Conservation (phyloP, 2,797 vertebrate species). For the Serranus cabrilla region DNA sequence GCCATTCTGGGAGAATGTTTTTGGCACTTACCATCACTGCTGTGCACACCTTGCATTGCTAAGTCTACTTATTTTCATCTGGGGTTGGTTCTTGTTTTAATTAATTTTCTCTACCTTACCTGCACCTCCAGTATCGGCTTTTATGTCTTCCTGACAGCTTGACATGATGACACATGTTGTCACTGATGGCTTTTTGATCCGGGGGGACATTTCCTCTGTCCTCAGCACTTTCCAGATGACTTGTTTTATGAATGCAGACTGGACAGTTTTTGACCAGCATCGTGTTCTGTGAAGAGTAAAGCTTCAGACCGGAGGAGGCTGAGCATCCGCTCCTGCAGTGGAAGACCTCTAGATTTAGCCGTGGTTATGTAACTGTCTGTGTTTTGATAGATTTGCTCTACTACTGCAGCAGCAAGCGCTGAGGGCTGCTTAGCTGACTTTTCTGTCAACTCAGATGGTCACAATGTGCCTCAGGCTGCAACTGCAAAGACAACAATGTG, state of each 20-base stretch:
- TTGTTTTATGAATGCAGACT: conserved; percentile 30
- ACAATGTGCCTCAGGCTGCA: conserved; percentile 6
- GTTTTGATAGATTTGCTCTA: conserved; percentile 60
- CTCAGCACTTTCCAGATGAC: conserved; percentile 45
- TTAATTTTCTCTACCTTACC: not conserved
- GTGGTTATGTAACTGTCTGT: conserved; percentile 73
- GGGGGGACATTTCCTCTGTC: conserved; percentile 15
- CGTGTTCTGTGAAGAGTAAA: conserved; percentile 16
- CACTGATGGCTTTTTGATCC: conserved; percentile 22
- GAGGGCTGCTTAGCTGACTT: conserved; percentile 53
- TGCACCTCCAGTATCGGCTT: not conserved
- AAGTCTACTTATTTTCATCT: not conserved
- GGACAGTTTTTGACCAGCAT: conserved; percentile 36
- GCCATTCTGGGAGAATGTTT: not conserved
- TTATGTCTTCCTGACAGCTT: not conserved
- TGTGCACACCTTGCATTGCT: not conserved
- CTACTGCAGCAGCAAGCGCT: conserved; percentile 61
- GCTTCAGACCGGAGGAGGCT: conserved; percentile 45
- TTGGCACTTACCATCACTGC: not conserved
- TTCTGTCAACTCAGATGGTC: conserved; percentile 40
- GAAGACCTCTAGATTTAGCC: conserved; percentile 58
- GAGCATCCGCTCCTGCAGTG: conserved; percentile 48
- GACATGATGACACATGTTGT: conserved; percentile 14
- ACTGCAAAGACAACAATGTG: conserved; percentile 11
- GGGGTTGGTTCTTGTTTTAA: not conserved